Evolutionary conservation across 1,140 invertebrate species (phyloP).

Genomic region (Diorhabda elongata): DNA sequence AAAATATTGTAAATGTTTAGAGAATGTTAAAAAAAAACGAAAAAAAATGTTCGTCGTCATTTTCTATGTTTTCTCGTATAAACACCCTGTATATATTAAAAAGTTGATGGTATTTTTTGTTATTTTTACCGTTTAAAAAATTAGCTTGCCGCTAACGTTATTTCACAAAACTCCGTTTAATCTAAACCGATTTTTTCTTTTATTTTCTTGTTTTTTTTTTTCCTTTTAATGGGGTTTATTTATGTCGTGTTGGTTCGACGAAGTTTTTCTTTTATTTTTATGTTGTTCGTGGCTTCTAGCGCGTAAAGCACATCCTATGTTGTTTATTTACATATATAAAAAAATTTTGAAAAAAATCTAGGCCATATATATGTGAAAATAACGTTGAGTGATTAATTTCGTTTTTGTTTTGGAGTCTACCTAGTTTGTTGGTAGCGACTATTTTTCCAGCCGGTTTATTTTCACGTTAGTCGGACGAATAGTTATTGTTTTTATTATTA

Average conservation of each 20-base stretch:
- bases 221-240: slow-evolving; percentile 20
- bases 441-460: slow-evolving; percentile 28
- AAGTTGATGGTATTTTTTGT: too few species aligned
- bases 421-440: slow-evolving; percentile 35
- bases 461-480: slow-evolving; percentile 15
- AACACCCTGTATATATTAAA: too few species aligned
- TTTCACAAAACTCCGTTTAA: neutral
- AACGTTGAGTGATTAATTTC: slow-evolving; percentile 42
- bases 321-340: slow-evolving; percentile 38
- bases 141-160: too few species aligned
- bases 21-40: too few species aligned
- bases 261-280: slow-evolving; percentile 29
- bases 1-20: too few species aligned
- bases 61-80: too few species aligned
- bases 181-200: slow-evolving; percentile 11
- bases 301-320: slow-evolving; percentile 44
- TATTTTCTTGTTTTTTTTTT: slow-evolving; percentile 25
- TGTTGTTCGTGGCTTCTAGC: slow-evolving; percentile 38
- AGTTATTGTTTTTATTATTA: neutral
- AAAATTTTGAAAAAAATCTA: slow-evolving; percentile 17
- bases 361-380: slow-evolving; percentile 40
- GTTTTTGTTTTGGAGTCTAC: slow-evolving; percentile 37
- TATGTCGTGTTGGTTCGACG: slow-evolving; percentile 4
- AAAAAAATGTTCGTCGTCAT: too few species aligned
- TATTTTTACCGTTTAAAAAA: too few species aligned